phyloP scores from a whole-genome alignment of 2,888 invertebrate genomes.

The Merodon equestris region DNA sequence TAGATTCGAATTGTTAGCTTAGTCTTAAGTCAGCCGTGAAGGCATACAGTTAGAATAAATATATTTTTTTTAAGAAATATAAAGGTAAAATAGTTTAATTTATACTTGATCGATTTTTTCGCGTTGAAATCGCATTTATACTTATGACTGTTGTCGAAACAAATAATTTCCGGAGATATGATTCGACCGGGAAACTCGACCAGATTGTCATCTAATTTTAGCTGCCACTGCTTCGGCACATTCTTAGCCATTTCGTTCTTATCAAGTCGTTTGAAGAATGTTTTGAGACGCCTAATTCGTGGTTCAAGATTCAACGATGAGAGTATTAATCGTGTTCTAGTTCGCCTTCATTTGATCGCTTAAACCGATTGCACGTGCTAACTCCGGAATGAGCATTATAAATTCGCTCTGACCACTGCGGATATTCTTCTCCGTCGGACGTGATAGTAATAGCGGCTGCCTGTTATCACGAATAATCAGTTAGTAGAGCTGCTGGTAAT shows the following conservation, averaged over 20 bases:
- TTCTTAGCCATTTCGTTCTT: conserved; percentile 79
- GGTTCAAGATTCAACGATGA: conserved; percentile 87
- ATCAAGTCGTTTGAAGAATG: conserved; percentile 84
- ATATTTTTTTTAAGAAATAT: no score
- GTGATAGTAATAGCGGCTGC: conserved; percentile 90
- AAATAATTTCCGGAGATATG: conserved; percentile 83
- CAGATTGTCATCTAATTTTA: conserved; percentile 83
- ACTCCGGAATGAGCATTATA: conserved; percentile 89
- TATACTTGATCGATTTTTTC: conserved; percentile 83
- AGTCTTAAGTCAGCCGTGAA: no score
- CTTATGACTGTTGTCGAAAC: conserved; percentile 78
- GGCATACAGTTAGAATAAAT: no score
- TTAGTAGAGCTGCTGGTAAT: conserved; percentile 85
- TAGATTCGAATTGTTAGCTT: no score
- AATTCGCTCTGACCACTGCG: conserved; percentile 85
- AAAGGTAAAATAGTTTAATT: no score
- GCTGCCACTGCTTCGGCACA: conserved; percentile 86
- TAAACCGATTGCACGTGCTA: conserved; percentile 91
- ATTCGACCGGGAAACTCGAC: conserved; percentile 84
- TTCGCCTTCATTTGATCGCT: conserved; percentile 84
- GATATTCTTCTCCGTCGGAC: conserved; percentile 85
- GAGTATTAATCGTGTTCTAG: conserved; percentile 82
- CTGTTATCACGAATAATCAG: conserved; percentile 81
- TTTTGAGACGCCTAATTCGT: conserved; percentile 83
- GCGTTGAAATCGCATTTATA: conserved; percentile 79